phyloP scores from a whole-genome alignment of 2,113 vertebrate species.

The Todiramphus saurophagus region DNA sequence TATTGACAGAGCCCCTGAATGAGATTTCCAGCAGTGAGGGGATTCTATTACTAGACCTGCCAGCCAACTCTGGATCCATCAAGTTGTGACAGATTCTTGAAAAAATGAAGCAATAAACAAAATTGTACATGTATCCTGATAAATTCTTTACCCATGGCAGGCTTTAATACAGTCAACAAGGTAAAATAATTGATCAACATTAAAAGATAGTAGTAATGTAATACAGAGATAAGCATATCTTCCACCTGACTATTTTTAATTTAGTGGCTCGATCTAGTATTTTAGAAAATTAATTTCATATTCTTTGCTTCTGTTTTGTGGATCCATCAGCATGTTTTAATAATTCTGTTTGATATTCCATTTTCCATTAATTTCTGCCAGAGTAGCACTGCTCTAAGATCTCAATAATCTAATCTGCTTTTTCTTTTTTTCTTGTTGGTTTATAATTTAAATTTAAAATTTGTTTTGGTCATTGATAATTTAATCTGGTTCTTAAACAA shows the following conservation, averaged over 20 bases:
- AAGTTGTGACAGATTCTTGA: neutral
- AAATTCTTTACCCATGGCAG: neutral
- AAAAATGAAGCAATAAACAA: neutral
- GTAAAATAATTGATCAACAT: neutral
- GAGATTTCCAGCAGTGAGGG: neutral
- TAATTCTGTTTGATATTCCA: constrained; percentile 2
- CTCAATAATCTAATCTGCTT: constrained; percentile 13
- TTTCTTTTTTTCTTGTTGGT: neutral
- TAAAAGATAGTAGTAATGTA: neutral
- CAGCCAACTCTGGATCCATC: neutral
- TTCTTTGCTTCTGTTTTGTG: neutral
- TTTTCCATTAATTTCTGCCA: neutral
- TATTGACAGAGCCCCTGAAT: neutral
- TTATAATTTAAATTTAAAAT: constrained; percentile 19
- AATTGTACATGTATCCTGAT: neutral
- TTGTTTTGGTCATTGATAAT: constrained; percentile 7
- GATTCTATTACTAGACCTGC: neutral
- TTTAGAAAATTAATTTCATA: neutral
- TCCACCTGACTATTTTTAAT: constrained; percentile 13
- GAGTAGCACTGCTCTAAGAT: neutral
- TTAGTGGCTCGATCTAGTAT: neutral
- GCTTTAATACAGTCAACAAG: neutral
- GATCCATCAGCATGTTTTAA: neutral
- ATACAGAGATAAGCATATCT: neutral
- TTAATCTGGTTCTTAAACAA: constrained; percentile 7